Base-by-base conservation (phyloP, 2,888 invertebrate species). In the Aelia acuminata region DNA sequence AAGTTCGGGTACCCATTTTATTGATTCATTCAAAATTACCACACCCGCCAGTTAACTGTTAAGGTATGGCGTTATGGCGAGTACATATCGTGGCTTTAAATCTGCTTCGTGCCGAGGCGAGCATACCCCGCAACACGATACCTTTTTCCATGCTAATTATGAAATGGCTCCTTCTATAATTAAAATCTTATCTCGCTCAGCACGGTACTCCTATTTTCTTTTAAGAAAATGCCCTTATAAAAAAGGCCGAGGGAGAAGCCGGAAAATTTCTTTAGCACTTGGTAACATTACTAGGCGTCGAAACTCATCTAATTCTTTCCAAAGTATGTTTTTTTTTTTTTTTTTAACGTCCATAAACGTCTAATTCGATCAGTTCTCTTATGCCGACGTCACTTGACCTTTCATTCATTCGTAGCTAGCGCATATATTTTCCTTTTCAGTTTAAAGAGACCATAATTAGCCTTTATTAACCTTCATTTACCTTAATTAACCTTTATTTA, bases 61-160 rank as follows among this genome's bases (percentile, higher is more conserved):
- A 18, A 5, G 63, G 63, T 70, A 31, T 63, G 63, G 63, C 26
- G 13, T 5, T 63, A 70, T 47, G 43, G 43, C 43, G 22, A 3
- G 10, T 47, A 22, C 1, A 43, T 80, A 80, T 80, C 80, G 39
- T 47, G 80, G 80, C 22, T 20, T 5, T 13, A 4, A 35, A 80
- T 80, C 80, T 4, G 43, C 39, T 80, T 80, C 80, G 80, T 80
- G 80, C 22, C 13, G 43, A 5, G 1, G 43, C n/a, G n/a, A 80
- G 11, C 39, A 80, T 80, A 80, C 43, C 22, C 43, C 80, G 80
- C 80, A 80, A 80, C 80, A 80, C 80, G 80, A 80, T 43, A 80
- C 80, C 80, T 43, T 80, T 80, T 80, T 43, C 43, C 80, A 80
- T 80, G 80, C 80, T 80, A 80, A 80, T 80, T 43, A 80, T 47